These are phyloP conservation scores for Glareola pratincola DNA, from an alignment of 2,113 vertebrate genomes.

Conservation along the genomic window DNA sequence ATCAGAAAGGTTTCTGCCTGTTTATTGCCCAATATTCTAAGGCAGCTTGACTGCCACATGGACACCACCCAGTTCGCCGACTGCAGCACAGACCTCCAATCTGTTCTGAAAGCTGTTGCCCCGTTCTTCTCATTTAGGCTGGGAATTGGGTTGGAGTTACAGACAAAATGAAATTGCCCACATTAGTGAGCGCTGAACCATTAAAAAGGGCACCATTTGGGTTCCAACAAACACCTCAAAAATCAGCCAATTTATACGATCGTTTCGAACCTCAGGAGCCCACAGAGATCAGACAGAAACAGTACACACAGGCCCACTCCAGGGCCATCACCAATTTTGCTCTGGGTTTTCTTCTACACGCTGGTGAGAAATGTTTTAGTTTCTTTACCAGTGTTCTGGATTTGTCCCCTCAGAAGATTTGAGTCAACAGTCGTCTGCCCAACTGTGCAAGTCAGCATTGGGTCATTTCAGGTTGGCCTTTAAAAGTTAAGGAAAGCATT, in stretches of 20 bases:
- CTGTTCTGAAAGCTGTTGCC: constrained; percentile 63
- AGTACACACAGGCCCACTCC: not conserved
- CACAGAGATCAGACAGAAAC: not conserved
- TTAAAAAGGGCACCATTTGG: constrained; percentile 20
- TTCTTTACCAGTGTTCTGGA: not conserved
- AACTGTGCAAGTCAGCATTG: not conserved
- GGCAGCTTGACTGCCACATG: constrained; percentile 61
- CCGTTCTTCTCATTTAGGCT: constrained; percentile 24
- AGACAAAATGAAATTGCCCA: constrained; percentile 17
- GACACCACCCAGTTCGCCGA: constrained; percentile 43
- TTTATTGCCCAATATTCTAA: constrained; percentile 20
- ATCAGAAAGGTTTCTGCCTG: constrained; percentile 32
- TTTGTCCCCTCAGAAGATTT: not conserved
- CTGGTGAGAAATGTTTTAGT: not conserved
- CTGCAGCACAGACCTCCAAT: constrained; percentile 51
- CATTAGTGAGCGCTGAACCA: not conserved
- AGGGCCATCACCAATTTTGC: not conserved
- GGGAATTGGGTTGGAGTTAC: constrained; percentile 20
- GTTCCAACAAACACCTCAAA: not conserved
- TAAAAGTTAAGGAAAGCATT: not conserved
- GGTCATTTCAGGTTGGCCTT: not conserved
- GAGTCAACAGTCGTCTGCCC: not conserved
- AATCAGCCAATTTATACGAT: not conserved
- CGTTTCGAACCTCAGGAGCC: not conserved
- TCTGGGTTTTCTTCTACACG: not conserved